Evolutionary conservation across 1,140 invertebrate species (phyloP).

Genomic region (Papilio glaucus): DNA sequence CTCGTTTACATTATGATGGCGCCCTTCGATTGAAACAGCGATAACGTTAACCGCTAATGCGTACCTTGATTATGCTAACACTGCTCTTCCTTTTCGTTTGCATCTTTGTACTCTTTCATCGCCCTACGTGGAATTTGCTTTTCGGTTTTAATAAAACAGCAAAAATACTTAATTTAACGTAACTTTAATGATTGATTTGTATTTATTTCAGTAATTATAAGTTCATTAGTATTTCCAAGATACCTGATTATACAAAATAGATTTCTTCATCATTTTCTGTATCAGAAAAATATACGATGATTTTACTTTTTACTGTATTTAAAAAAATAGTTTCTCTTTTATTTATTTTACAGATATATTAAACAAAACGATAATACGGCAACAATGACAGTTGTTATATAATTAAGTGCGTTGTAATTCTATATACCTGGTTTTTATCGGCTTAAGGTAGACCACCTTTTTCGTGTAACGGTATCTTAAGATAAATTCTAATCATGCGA

Average conservation of each 20-base stretch:
- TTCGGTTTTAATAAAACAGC: neutral
- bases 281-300: neutral
- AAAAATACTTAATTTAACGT: neutral
- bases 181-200: no score
- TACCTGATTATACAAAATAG: no score
- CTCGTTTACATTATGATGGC: constrained; percentile 36
- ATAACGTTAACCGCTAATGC: constrained; percentile 19
- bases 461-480: constrained; percentile 33
- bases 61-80: constrained; percentile 1
- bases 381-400: neutral
- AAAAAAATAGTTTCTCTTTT: no score
- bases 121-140: neutral
- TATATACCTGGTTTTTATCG: constrained; percentile 2
- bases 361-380: neutral
- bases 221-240: neutral
- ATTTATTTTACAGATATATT: neutral
- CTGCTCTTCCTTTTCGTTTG: neutral
- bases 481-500: constrained; percentile 28
- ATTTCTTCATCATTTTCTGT: no score
- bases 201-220: neutral
- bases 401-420: neutral
- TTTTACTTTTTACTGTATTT: no score
- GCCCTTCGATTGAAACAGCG: constrained; percentile 18
- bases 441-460: constrained; percentile 12
- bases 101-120: neutral